These are phyloP conservation scores for Apeira syringaria DNA, from an alignment of 2,888 invertebrate genomes.

Conservation along the genomic window DNA sequence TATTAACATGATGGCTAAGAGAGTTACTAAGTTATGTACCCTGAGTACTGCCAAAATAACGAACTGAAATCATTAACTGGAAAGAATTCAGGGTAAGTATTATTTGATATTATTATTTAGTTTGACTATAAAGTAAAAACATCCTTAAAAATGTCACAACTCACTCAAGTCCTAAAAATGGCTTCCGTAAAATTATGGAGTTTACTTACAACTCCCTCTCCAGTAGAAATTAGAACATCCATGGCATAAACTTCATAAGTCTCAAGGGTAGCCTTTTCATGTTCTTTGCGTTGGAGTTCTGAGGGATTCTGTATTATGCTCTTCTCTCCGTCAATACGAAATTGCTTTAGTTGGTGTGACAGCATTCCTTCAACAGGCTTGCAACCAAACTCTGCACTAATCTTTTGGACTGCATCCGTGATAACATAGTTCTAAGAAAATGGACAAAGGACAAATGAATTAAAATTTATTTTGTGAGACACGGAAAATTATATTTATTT, in stretches of 20 bases:
- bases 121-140: too few species aligned
- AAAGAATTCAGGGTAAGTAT: conserved; percentile 71
- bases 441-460: too few species aligned
- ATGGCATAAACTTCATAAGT: conserved; percentile 99
- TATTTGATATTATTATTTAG: too few species aligned
- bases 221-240: conserved; percentile 98
- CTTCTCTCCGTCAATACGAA: conserved; percentile 99
- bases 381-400: conserved; percentile 96
- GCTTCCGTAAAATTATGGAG: too few species aligned
- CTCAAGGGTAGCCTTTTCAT: conserved; percentile 98
- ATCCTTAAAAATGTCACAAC: too few species aligned
- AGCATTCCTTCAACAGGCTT: conserved; percentile 99
- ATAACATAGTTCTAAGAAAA: conserved; percentile 91
- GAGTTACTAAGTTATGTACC: conserved; percentile 49
- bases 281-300: conserved; percentile 97
- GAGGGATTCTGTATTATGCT: conserved; percentile 93
- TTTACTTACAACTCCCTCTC: conserved; percentile 93
- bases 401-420: conserved; percentile 96
- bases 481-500: too few species aligned
- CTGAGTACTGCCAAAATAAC: conserved; percentile 60
- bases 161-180: too few species aligned
- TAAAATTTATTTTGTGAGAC: too few species aligned
- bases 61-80: conserved; percentile 41
- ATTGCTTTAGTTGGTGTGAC: conserved; percentile 97
- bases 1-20: conserved; percentile 42